These are phyloP conservation scores for Coleophora deauratella DNA, from an alignment of 2,888 invertebrate genomes.

Conservation along the genomic window DNA sequence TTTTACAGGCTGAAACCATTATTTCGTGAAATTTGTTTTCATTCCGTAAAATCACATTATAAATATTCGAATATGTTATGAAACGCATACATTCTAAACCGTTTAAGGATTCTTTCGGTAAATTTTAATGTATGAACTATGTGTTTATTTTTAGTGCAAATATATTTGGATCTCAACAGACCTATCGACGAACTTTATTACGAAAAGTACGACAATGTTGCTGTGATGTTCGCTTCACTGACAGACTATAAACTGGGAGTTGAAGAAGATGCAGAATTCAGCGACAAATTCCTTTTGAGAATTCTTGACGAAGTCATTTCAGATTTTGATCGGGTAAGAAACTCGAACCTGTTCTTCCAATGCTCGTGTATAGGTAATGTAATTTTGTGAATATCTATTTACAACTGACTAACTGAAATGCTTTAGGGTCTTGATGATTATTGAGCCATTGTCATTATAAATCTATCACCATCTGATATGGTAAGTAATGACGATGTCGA, in stretches of 20 bases:
- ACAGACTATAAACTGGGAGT: conserved; percentile 84
- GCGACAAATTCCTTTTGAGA: conserved; percentile 77
- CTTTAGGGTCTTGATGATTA: too few relatives aligned
- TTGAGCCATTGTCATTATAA: too few relatives aligned
- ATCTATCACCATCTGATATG: too few relatives aligned
- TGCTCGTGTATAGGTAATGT: too few relatives aligned
- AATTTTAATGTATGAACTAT: too few relatives aligned
- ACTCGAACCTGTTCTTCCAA: not conserved
- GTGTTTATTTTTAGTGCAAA: conserved; percentile 75
- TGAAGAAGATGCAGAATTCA: conserved; percentile 78
- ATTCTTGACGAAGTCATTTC: conserved; percentile 93
- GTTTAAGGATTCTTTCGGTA: too few relatives aligned
- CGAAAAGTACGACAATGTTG: conserved; percentile 90
- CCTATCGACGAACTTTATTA: conserved; percentile 87
- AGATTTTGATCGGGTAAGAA: conserved; percentile 89
- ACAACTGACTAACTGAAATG: not conserved
- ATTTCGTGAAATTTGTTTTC: too few relatives aligned
- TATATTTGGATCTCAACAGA: conserved; percentile 82
- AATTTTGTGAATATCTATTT: not conserved
- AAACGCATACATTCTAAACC: too few relatives aligned
- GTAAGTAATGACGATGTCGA: too few relatives aligned
- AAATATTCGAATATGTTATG: too few relatives aligned
- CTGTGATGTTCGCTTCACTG: conserved; percentile 97
- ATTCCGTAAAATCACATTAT: too few relatives aligned
- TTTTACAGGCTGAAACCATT: too few relatives aligned